Evolutionary conservation across 1,140 invertebrate species (phyloP).

Genomic region (Drosophila murphyi): DNA sequence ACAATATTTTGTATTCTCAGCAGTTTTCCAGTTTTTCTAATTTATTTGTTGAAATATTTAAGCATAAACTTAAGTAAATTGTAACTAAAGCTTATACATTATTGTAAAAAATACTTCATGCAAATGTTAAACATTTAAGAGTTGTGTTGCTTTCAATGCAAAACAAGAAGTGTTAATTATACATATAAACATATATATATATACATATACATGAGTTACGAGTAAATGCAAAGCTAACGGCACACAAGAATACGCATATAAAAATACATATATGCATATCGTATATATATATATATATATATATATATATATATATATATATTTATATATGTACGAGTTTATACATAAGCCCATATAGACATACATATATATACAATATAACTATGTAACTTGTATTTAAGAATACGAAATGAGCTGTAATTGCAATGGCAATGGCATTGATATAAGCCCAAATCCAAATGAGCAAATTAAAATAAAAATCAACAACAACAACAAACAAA

Average conservation of each 20-base stretch:
- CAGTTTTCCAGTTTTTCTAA: not conserved
- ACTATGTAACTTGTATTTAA: slow-evolving; percentile 79
- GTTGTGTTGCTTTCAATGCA: slow-evolving; percentile 59
- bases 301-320: slow-evolving; percentile 18
- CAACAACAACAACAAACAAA: slow-evolving; percentile 26
- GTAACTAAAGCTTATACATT: slow-evolving; percentile 48
- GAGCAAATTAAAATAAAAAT: slow-evolving; percentile 57
- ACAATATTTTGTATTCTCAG: not conserved
- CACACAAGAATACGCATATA: slow-evolving; percentile 5
- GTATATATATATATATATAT: slow-evolving; percentile 19
- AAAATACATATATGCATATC: not conserved
- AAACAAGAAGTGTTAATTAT: slow-evolving; percentile 59
- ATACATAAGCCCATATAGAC: slow-evolving; percentile 23
- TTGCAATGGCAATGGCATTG: slow-evolving; percentile 39
- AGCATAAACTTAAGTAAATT: slow-evolving; percentile 26
- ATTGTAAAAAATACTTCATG: slow-evolving; percentile 53
- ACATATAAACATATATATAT: slow-evolving; percentile 30
- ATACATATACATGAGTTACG: slow-evolving; percentile 37
- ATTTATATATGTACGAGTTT: slow-evolving; percentile 1
- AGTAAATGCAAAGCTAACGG: slow-evolving; percentile 23
- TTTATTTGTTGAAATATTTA: not conserved
- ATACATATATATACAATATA: slow-evolving; percentile 58
- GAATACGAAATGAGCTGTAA: slow-evolving; percentile 75
- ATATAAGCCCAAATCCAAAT: slow-evolving; percentile 23
- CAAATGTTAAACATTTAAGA: slow-evolving; percentile 70